These are phyloP conservation scores for Augochlora pura DNA, from an alignment of 1,140 invertebrate genomes.

Conservation along the genomic window DNA sequence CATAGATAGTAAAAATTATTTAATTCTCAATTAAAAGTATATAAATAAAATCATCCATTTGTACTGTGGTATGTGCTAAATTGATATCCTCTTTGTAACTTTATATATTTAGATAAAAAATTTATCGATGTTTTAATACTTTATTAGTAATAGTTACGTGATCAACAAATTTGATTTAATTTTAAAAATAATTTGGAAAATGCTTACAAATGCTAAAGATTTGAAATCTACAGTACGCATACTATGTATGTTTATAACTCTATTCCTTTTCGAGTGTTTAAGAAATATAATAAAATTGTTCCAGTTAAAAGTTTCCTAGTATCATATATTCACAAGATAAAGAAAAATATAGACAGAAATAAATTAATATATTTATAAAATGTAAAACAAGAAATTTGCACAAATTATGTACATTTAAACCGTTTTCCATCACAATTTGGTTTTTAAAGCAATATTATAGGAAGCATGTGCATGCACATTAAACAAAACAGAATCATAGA, in stretches of 20 bases:
- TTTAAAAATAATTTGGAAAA: conserved; percentile 18
- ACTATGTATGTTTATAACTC: conserved; percentile 3
- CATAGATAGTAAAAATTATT: conserved; percentile 19
- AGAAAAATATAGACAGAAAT: neutral
- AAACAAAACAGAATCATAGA: conserved; percentile 1
- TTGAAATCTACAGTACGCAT: neutral
- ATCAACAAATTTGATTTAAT: neutral
- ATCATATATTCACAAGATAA: conserved; percentile 6
- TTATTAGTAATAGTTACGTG: neutral
- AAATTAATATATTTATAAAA: conserved; percentile 15
- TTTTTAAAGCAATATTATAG: neutral
- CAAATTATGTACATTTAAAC: conserved; percentile 1
- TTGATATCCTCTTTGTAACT: conserved; percentile 13
- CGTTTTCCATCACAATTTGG: neutral
- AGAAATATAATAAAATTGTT: neutral
- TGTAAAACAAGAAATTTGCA: conserved; percentile 8
- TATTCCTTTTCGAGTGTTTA: neutral
- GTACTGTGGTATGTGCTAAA: conserved; percentile 25
- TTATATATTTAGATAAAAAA: neutral
- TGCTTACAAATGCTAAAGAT: conserved; percentile 40
- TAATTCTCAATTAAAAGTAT: conserved; percentile 21
- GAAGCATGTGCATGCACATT: neutral
- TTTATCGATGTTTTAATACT: neutral
- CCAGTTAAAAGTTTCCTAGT: neutral
- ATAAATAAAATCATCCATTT: conserved; percentile 31